Evolutionary conservation across 2,797 vertebrate genomes (phyloP).

Genomic region (Schizopygopsis pylzovi): DNA sequence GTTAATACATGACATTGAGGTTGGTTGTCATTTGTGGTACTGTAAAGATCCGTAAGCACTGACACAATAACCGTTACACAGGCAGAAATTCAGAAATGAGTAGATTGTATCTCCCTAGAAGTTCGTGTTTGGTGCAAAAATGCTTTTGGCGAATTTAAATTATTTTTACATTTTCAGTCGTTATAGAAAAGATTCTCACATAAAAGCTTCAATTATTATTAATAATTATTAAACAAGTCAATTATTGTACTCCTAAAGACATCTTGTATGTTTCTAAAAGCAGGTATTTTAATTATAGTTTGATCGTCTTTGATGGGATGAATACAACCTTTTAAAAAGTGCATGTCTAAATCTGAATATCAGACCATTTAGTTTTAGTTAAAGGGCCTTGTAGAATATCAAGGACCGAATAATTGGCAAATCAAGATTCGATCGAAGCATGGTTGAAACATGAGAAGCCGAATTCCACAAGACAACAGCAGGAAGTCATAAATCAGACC

Average conservation of each 20-base stretch:
- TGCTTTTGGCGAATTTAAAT: background rate
- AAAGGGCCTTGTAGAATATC: too few relatives aligned
- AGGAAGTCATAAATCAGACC: too few relatives aligned
- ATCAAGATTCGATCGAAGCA: too few relatives aligned
- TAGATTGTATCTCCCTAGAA: background rate
- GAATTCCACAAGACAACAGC: too few relatives aligned
- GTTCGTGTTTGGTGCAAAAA: background rate
- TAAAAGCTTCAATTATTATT: background rate
- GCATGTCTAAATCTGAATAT: background rate
- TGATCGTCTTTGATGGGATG: background rate
- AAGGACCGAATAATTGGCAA: too few relatives aligned
- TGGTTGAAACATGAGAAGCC: too few relatives aligned
- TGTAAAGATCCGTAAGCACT: slow-evolving; percentile 28
- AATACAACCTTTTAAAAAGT: background rate
- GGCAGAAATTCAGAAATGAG: slow-evolving; percentile 4
- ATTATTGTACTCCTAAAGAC: background rate
- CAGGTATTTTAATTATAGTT: background rate
- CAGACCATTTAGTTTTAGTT: background rate
- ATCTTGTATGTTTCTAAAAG: background rate
- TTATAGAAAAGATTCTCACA: background rate
- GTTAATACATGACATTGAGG: background rate
- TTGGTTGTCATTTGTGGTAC: slow-evolving; percentile 30
- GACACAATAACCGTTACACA: slow-evolving; percentile 47
- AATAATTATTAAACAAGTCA: too few relatives aligned
- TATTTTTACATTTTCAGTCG: background rate